Conservation (phyloP, 2,113 vertebrate species). For the Sylvilagus bachmani region DNA sequence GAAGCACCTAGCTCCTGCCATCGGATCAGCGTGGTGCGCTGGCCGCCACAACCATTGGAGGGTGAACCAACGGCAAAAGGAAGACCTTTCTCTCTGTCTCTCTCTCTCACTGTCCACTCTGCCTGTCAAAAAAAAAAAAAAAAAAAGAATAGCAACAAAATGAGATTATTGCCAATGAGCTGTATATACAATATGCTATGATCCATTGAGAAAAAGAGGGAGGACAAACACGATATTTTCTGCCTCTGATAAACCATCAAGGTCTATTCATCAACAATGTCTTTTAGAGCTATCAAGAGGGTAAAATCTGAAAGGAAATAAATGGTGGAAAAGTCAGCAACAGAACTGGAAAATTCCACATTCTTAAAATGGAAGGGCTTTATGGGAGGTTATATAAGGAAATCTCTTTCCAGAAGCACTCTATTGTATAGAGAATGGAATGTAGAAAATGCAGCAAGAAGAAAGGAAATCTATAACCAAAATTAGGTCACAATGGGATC, state of each 20-base stretch:
- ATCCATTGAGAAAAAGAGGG: background rate
- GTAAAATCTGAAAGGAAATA: background rate
- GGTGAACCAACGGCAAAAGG: too few relatives aligned
- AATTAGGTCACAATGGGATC: background rate
- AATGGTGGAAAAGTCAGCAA: background rate
- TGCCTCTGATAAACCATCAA: background rate
- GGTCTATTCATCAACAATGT: background rate
- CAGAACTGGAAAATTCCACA: background rate
- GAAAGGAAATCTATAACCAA: conserved; percentile 18
- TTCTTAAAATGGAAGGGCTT: background rate
- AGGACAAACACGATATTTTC: background rate
- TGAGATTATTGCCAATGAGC: background rate
- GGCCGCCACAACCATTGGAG: too few relatives aligned
- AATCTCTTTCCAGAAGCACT: background rate
- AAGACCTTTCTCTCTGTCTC: too few relatives aligned
- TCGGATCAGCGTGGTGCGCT: too few relatives aligned
- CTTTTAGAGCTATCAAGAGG: background rate
- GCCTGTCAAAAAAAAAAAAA: too few relatives aligned
- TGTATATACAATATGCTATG: background rate
- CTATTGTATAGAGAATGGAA: background rate
- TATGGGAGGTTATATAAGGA: background rate
- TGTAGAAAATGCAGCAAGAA: background rate
- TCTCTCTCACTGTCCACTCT: too few relatives aligned
- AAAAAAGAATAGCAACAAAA: background rate
- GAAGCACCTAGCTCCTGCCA: too few relatives aligned